Evolutionary conservation across 2,113 vertebrate genomes (phyloP), one percentile per base, ranked within the genome.

Genomic region (Colius striatus): DNA sequence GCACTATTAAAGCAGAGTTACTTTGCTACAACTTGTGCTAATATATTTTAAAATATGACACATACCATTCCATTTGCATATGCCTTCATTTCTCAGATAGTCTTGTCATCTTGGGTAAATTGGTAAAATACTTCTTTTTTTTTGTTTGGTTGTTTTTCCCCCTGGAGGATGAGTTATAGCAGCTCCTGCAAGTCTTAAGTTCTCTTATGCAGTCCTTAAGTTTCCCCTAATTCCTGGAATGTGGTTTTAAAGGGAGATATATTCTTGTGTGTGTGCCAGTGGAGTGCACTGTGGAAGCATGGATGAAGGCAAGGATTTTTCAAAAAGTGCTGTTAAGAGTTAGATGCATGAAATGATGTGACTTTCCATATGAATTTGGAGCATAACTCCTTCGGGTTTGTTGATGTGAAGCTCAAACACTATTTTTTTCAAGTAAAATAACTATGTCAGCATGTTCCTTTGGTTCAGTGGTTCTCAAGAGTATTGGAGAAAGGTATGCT

Each of bases 261-360:
- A 12, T 74, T 78, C 60, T 82, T 92, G 27, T 76, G 63, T 61
- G 41, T 70, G 58, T 92, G 87, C 81, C 90, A 94, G 87, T 86
- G 90, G 83, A 95, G 91, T 94, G 92, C 94, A 93, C 76, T 96
- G 92, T 84, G 78, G 90, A 92, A 91, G 79, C 87, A 78, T 62
- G 66, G 60, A 32, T 80, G 53, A 89, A 71, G 14, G 65, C 70
- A 94, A 63, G 27, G 55, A 48, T 84, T 70, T 81, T 92, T 85
- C 81, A 71, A 32, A 86, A 79, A 65, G 22, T 6, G 0, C 29
- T 61, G 32, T 55, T 54, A 51, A 50, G 58, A 55, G 32, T 15
- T 36, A 78, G 55, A 17, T 66, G 25, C 15, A 14, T 45, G 11
- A 70, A 78, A 47, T 45, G 54, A 38, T 30, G 41, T 67, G 57